Evolutionary conservation across 1,140 invertebrate species (phyloP), one percentile per base, ranked within the genome.

Genomic region (Drosophila trapezifrons): DNA sequence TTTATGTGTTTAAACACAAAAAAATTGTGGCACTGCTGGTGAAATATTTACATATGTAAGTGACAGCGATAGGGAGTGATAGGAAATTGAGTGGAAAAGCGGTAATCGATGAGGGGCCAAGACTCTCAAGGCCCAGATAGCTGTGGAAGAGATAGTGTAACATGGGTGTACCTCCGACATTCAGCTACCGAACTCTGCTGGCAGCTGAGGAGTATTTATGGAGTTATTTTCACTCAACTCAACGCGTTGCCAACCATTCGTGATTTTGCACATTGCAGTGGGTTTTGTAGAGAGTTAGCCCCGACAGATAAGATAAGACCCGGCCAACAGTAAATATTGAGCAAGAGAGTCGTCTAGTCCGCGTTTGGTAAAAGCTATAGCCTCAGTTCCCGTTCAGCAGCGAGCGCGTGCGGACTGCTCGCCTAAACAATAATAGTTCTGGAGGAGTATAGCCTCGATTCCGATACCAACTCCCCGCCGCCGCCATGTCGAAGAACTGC

Each of bases 401-500:
- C 67, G 59, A 73, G 45, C 54, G 79, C 42, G 79, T 55, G 56
- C 76, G 83, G 83, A 58, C 20, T 55, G 25, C 52, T 52, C 6
- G 22, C 25, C 3, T 8, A 18, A 32, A 18, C 1, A 54, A 10
- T 17, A 29, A 15, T 13, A 40, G 6, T 42, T 52, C 43, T 49
- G 65, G 43, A 17, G 65, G 37, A 38, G 12, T n/a, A 25, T 9
- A n/a, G n/a, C 6, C 29, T 10, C 9, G 0, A 17, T n/a, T 42
- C 6, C 6, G 9, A 15, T n/a, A 42, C 27, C 17, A 4, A 15
- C 29, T 43, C 46, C 27, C 49, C 47, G 35, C 51, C 63, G 27
- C 54, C 52, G 35, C 47, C 66, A 91, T 91, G 80, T 80, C 85
- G 6, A 91, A 87, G 17, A 81, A 91, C 40, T 93, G 93, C 81